A percentile compares a stretch with the other conserved stretches of the same genome.
phyloP scores from a whole-genome alignment of 1,140 invertebrate species.

The Parasteatoda tepidariorum region DNA sequence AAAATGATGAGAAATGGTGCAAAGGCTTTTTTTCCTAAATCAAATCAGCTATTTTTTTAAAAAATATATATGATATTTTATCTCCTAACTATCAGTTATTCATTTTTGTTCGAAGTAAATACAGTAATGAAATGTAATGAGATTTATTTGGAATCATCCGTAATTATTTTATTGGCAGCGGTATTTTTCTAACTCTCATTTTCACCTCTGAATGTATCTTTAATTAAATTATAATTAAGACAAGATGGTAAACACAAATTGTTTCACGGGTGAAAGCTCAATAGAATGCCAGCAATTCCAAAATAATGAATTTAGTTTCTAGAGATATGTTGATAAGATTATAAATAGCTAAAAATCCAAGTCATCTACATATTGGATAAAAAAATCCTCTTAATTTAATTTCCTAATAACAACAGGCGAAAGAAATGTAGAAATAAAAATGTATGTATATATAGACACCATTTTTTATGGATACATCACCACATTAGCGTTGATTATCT shows the following conservation, averaged over 20 bases:
- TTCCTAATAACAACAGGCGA: neutral
- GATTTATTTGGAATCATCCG: too few species aligned
- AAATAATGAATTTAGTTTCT: neutral
- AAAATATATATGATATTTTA: too few species aligned
- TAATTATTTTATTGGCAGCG: too few species aligned
- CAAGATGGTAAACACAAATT: neutral
- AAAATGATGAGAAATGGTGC: too few species aligned
- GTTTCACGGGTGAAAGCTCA: constrained; percentile 2
- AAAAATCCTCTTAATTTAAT: neutral
- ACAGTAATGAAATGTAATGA: too few species aligned
- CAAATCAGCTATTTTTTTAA: too few species aligned
- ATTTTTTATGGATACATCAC: neutral
- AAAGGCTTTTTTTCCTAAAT: too few species aligned
- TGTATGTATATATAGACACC: neutral
- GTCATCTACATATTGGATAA: constrained; percentile 17
- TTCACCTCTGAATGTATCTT: neutral
- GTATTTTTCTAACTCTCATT: too few species aligned
- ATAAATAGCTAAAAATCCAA: constrained; percentile 20
- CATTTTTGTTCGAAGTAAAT: too few species aligned
- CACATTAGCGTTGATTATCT: constrained; percentile 33
- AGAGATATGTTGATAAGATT: constrained; percentile 39
- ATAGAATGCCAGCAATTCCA: neutral
- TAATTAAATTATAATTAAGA: neutral
- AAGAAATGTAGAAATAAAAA: neutral
- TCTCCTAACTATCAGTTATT: too few species aligned